phyloP scores from a whole-genome alignment of 1,140 invertebrate species.

The Steinernema khuongi region DNA sequence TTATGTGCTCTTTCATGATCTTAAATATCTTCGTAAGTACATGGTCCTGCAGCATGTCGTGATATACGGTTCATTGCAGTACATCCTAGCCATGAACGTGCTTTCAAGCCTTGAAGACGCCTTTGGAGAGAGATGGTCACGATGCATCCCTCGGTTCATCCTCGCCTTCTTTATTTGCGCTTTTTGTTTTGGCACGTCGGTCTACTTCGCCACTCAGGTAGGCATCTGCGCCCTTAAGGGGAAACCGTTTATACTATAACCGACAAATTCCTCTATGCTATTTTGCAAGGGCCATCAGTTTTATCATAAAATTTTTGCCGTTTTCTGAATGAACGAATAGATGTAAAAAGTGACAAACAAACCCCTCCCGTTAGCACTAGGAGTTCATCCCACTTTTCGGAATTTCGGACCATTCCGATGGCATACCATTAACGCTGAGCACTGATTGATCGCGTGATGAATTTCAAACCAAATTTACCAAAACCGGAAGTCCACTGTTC shows the following conservation, averaged over 20 bases:
- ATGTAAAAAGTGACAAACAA: too few relatives aligned
- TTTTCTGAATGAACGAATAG: too few relatives aligned
- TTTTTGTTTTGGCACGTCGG: slow-evolving; percentile 38
- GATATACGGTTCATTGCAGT: slow-evolving; percentile 32
- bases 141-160: slow-evolving; percentile 49
- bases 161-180: slow-evolving; percentile 47
- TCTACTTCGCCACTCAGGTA: slow-evolving; percentile 51
- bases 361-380: too few relatives aligned
- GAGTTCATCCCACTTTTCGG: too few relatives aligned
- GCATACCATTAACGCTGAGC: too few relatives aligned
- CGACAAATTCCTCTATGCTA: background rate
- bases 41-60: background rate
- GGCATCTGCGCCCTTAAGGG: background rate
- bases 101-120: slow-evolving; percentile 54
- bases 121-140: slow-evolving; percentile 48
- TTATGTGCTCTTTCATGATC: slow-evolving; percentile 42
- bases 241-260: background rate
- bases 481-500: too few relatives aligned
- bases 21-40: slow-evolving; percentile 56
- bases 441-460: too few relatives aligned
- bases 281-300: too few relatives aligned
- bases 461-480: too few relatives aligned
- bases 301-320: too few relatives aligned
- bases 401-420: too few relatives aligned
- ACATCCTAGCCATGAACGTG: slow-evolving; percentile 44